Evolutionary conservation across 2,797 vertebrate species (phyloP).

Genomic region (Tarsius wallacei): DNA sequence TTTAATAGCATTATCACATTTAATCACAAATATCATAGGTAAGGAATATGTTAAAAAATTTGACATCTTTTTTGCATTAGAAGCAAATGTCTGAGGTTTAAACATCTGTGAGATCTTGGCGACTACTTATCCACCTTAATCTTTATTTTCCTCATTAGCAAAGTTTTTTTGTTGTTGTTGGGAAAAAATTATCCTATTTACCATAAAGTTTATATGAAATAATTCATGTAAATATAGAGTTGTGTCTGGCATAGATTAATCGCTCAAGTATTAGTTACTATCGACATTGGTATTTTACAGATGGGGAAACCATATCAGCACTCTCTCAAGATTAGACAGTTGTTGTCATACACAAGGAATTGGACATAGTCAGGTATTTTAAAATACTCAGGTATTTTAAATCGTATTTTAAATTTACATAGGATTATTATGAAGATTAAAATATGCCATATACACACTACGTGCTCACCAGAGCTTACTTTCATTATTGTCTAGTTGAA

Average conservation of each 20-base stretch:
- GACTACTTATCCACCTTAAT: not conserved
- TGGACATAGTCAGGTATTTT: not conserved
- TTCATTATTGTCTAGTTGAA: not conserved
- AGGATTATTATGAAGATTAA: not conserved
- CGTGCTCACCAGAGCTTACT: not conserved
- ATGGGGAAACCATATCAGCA: not conserved
- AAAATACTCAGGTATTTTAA: not conserved
- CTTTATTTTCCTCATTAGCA: not conserved
- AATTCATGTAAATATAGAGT: not conserved
- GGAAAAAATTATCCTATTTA: not conserved
- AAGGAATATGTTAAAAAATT: not conserved
- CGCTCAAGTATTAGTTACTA: not conserved
- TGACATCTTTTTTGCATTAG: not conserved
- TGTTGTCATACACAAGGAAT: not conserved
- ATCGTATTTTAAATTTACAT: not conserved
- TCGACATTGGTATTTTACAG: not conserved
- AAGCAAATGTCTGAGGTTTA: slow-evolving; percentile 13
- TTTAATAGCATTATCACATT: not conserved
- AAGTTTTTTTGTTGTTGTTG: not conserved
- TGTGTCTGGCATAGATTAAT: not conserved
- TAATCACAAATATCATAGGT: not conserved
- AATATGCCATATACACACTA: not conserved
- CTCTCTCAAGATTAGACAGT: not conserved
- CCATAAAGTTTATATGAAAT: not conserved
- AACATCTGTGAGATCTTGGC: not conserved